phyloP scores from a whole-genome alignment of 1,140 invertebrate genomes.

The Caenorhabditis brenneri region DNA sequence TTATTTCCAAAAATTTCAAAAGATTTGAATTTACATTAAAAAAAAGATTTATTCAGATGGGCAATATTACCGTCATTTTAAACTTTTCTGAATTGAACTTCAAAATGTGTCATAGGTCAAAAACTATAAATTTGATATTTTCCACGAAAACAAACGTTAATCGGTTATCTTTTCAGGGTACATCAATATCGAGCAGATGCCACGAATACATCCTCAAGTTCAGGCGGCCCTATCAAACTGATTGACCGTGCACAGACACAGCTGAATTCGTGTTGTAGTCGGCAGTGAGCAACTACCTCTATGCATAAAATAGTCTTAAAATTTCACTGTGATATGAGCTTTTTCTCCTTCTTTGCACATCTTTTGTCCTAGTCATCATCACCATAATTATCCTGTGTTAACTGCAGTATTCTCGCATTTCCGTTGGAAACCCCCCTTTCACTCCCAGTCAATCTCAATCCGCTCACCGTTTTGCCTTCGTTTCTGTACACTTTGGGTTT shows the following conservation, averaged over 20 bases:
- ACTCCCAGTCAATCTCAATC: conserved; percentile 11
- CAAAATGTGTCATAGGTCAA: too few species aligned
- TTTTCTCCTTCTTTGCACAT: background rate
- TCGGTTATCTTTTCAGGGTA: background rate
- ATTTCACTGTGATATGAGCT: conserved; percentile 11
- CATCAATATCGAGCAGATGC: conserved; percentile 33
- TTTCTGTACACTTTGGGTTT: conserved; percentile 37
- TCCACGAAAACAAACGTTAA: background rate
- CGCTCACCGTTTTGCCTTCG: conserved; percentile 11
- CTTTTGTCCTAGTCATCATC: background rate
- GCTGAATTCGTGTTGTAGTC: conserved; percentile 48
- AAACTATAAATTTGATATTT: too few species aligned
- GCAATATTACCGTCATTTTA: too few species aligned
- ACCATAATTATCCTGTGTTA: background rate
- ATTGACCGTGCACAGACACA: conserved; percentile 44
- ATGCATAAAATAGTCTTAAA: background rate
- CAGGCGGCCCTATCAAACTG: conserved; percentile 26
- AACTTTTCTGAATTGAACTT: too few species aligned
- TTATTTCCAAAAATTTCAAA: too few species aligned
- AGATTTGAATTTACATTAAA: too few species aligned
- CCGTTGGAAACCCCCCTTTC: background rate
- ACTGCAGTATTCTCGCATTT: conserved; percentile 2
- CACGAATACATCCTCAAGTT: background rate
- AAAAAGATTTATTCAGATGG: too few species aligned
- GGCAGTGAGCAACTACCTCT: background rate